Percentiles rank a stretch among this genome's conserved stretches.
Conservation (phyloP, 92 coral and sea anemone genomes). For the Zoanthus gigantus region DNA sequence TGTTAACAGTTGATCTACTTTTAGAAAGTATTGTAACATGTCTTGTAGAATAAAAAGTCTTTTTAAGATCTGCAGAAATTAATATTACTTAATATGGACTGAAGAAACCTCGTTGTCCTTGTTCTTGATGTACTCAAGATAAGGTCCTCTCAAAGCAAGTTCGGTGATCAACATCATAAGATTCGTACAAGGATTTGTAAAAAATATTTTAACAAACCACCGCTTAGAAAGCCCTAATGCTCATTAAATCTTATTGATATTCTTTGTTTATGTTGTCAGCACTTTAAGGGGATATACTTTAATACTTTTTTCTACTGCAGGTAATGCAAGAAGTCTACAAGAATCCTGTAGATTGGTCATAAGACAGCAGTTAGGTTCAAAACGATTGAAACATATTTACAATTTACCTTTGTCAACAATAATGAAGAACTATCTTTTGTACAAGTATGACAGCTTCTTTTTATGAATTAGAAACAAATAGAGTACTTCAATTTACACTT, state of each 20-base stretch:
- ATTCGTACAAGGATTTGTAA: slow-evolving; percentile 48
- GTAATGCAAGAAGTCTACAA: slow-evolving; percentile 85
- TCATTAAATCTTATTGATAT: no score
- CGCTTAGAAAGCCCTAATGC: no score
- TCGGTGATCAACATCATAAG: slow-evolving; percentile 83
- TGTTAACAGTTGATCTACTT: no score
- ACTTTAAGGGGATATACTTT: no score
- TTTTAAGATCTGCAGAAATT: no score
- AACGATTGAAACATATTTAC: slow-evolving; percentile 58
- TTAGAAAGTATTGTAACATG: no score
- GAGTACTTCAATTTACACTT: not conserved
- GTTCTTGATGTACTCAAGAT: slow-evolving; percentile 60
- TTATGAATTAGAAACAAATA: slow-evolving; percentile 10
- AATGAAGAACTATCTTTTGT: slow-evolving; percentile 78
- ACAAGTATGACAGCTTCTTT: slow-evolving; percentile 65
- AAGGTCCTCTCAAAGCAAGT: slow-evolving; percentile 82
- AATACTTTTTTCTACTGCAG: slow-evolving; percentile 37
- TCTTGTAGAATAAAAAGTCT: no score
- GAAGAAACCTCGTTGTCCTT: slow-evolving; percentile 31
- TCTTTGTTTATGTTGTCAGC: no score
- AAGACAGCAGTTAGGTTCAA: slow-evolving; percentile 72
- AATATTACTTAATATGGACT: no score
- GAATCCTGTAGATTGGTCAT: slow-evolving; percentile 86
- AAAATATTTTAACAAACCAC: not conserved
- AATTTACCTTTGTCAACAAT: slow-evolving; percentile 79